Evolutionary conservation across 2,797 vertebrate genomes (phyloP).

Genomic region (Anisognathus igniventris): DNA sequence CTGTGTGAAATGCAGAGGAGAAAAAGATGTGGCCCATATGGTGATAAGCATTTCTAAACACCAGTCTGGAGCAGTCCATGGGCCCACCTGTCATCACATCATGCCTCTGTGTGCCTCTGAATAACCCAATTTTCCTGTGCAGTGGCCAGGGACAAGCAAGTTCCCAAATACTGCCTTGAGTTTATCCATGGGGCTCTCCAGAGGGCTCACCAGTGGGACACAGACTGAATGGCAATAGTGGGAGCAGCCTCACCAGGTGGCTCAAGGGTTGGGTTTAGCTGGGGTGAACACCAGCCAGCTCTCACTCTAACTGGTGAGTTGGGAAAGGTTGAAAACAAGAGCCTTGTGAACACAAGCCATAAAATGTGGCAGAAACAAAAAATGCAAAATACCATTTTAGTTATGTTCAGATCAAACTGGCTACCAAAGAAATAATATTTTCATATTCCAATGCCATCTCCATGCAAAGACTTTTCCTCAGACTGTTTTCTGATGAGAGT

Average conservation of each 20-base stretch:
- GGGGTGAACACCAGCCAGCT: neutral
- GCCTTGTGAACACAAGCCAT: neutral
- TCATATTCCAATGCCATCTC: neutral
- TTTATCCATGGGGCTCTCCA: neutral
- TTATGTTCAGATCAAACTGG: neutral
- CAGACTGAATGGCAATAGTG: accelerated
- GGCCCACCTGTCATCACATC: accelerated
- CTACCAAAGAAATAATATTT: neutral
- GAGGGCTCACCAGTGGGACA: neutral
- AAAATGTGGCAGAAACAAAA: neutral
- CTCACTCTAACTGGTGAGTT: neutral
- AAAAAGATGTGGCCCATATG: neutral
- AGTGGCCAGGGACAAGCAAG: neutral
- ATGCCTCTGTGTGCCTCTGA: accelerated
- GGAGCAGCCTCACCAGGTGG: accelerated
- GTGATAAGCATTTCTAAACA: neutral
- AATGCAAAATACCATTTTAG: neutral
- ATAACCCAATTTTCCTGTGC: accelerated
- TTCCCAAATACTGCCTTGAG: neutral
- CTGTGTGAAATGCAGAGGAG: neutral
- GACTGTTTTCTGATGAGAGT: neutral
- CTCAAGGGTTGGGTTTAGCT: neutral
- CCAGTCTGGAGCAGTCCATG: accelerated
- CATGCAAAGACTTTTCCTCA: neutral
- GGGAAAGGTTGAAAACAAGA: neutral